Evolutionary conservation across 2,113 vertebrate genomes (phyloP).

Genomic region (Nesoenas mayeri): DNA sequence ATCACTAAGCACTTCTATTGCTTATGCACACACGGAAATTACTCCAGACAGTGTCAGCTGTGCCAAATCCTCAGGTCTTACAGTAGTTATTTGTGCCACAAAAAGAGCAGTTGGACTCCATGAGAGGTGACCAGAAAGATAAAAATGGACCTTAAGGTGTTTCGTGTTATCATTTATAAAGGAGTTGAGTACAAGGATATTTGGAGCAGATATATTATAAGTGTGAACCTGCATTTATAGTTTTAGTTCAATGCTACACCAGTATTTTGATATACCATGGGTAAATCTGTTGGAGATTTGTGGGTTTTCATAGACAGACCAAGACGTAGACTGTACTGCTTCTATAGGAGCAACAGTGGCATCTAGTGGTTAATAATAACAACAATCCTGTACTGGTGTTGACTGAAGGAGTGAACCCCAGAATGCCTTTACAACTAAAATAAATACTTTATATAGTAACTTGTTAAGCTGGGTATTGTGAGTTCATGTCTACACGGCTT

Average conservation of each 20-base stretch:
- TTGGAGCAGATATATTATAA: not conserved
- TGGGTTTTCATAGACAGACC: not conserved
- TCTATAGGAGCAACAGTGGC: slow-evolving; percentile 60
- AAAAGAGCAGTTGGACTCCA: not conserved
- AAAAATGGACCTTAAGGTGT: not conserved
- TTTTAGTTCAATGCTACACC: not conserved
- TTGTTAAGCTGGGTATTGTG: not conserved
- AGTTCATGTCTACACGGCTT: not conserved
- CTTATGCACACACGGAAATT: not conserved
- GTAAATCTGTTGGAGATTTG: not conserved
- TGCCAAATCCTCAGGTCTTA: not conserved
- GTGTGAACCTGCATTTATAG: not conserved
- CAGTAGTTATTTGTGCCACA: not conserved
- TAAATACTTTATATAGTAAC: not conserved
- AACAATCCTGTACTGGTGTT: not conserved
- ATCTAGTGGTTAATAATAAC: slow-evolving; percentile 54
- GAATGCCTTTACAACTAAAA: not conserved
- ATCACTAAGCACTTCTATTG: not conserved
- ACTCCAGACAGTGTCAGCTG: not conserved
- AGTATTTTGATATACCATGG: not conserved
- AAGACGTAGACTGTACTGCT: not conserved
- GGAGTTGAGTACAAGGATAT: not conserved
- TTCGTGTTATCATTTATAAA: not conserved
- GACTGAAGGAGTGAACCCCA: not conserved
- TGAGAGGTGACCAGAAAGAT: not conserved